phyloP scores from a whole-genome alignment of 2,113 vertebrate genomes.

The Taurulus bubalis region DNA sequence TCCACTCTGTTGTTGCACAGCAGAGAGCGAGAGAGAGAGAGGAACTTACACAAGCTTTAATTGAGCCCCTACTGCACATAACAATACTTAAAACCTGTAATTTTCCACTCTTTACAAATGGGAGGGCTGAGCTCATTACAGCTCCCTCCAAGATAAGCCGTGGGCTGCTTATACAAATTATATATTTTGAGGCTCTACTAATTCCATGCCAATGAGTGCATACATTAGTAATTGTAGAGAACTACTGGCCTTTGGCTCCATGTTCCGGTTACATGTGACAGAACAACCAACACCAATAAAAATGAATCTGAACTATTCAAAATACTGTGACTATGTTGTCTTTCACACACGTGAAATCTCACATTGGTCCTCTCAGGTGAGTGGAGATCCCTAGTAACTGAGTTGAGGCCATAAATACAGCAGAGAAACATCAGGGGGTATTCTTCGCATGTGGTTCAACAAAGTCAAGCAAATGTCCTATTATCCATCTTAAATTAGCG shows the following conservation, averaged over 20 bases:
- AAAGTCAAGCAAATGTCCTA: no score
- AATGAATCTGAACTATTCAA: background rate
- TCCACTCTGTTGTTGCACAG: background rate
- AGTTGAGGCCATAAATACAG: background rate
- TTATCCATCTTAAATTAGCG: no score
- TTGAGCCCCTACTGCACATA: constrained; percentile 18
- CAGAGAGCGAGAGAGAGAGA: background rate
- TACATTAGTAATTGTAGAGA: constrained; percentile 16
- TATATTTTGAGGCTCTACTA: constrained; percentile 25
- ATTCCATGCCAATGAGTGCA: constrained; percentile 28
- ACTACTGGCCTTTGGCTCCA: background rate
- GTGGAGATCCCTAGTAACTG: no score
- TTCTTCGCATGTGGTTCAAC: no score
- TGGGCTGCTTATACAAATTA: constrained; percentile 36
- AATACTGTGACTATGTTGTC: background rate
- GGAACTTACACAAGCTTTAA: constrained; percentile 5
- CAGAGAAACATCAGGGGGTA: background rate
- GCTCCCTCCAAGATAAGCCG: constrained; percentile 33
- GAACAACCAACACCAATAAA: constrained; percentile 6
- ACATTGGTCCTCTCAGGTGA: background rate
- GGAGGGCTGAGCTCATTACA: constrained; percentile 34
- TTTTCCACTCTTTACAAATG: constrained; percentile 40
- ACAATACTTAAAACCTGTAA: constrained; percentile 35
- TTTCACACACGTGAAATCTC: background rate
- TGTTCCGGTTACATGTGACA: constrained; percentile 15